These are phyloP conservation scores for Drosophila sulfurigaster DNA, from an alignment of 1,140 invertebrate genomes.

Conservation along the genomic window DNA sequence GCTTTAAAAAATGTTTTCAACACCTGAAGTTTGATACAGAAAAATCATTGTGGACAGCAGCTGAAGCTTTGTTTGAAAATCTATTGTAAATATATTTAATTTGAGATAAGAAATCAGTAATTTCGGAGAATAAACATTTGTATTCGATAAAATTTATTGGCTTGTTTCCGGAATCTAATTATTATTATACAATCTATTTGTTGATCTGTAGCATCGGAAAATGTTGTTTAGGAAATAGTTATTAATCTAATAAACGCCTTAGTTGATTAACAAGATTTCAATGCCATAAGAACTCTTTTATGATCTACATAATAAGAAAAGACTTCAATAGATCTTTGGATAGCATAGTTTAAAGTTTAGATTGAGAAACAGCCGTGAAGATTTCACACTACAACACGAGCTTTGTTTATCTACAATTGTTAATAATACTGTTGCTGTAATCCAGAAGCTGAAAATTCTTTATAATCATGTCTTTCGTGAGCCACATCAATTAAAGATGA, in stretches of 20 bases:
- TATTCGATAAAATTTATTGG: no score
- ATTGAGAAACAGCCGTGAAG: not conserved
- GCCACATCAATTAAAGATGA: not conserved
- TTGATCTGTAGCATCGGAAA: no score
- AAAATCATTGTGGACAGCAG: no score
- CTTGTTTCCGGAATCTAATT: no score
- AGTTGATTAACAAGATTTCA: not conserved
- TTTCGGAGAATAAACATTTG: no score
- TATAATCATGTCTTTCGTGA: not conserved
- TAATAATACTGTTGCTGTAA: not conserved
- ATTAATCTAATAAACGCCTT: no score
- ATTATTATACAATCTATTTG: no score
- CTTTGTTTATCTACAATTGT: not conserved
- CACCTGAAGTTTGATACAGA: not conserved
- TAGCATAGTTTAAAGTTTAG: not conserved
- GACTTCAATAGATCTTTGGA: not conserved
- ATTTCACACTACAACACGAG: no score
- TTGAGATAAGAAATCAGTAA: no score
- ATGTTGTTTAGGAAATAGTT: no score
- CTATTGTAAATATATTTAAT: no score
- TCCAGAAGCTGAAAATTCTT: not conserved
- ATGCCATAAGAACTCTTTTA: not conserved
- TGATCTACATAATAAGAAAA: not conserved
- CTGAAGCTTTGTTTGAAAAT: no score
- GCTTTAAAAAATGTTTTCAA: slow-evolving; percentile 4